Evolutionary conservation across 1,140 invertebrate species (phyloP), one percentile per base, ranked within the genome.

Genomic region (Meloidogyne exigua): DNA sequence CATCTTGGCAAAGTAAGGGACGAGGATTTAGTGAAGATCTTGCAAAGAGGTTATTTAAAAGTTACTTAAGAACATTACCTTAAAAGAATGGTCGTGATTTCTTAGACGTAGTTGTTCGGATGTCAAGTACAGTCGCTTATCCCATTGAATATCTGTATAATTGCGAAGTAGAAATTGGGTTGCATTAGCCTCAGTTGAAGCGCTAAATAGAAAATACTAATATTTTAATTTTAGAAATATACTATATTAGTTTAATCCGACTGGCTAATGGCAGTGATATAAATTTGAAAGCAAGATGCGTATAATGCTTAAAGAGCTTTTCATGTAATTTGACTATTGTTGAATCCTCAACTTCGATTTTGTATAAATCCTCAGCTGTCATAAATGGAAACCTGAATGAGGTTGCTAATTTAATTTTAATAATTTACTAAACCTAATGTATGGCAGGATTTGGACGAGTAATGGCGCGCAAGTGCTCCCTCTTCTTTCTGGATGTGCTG

Each of bases 81-180:
- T 78, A 25, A 68, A 81, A 0, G 64, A 63, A 68, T 81, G 79
- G 15, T 81, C 79, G 1, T 81, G 49, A 36, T 81, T 72, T 9
- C 62, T 36, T 49, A 65, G 26, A 28, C 73, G 76, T 11, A 80
- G 70, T 28, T 80, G 77, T 49, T 82, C 77, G 0, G 36, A 66
- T 5, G 83, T 76, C 23, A 89, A 78, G n/a, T 85, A 84, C 72
- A 89, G 81, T n/a, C 88, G 78, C 67, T 88, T 88, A 75, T 89
- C 89, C 89, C 89, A 89, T 28, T 88, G 82, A 44, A 88, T 80
- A 72, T 89, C 88, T 23, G 85, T 84, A 83, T 89, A 89, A 75
- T 89, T 88, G 39, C 89, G 82, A 32, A 89, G 77, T 36, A 89
- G 80, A 72, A 89, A 89, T 72, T 86, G 83, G 2, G 82, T 77